Evolutionary conservation across 2,113 vertebrate genomes (phyloP).

Genomic region (Pluvialis apricaria): DNA sequence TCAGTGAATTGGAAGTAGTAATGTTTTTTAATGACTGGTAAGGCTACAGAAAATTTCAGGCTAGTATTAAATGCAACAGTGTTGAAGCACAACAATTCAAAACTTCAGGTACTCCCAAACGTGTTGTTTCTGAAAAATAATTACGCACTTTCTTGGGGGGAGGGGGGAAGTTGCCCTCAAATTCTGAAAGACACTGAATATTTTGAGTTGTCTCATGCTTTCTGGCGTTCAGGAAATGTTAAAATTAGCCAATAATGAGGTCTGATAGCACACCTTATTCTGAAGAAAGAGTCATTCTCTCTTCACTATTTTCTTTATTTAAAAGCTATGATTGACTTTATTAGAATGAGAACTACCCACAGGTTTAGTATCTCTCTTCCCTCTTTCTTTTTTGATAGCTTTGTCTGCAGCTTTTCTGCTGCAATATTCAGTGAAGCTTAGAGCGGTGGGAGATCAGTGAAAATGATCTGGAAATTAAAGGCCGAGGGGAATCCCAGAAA

Average conservation of each 20-base stretch:
- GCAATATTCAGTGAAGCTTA: background rate
- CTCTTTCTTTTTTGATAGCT: background rate
- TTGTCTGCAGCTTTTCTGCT: background rate
- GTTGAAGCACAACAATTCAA: background rate
- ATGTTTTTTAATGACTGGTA: background rate
- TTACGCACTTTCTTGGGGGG: accelerated
- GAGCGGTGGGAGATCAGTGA: background rate
- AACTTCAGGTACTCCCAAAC: background rate
- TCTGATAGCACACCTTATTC: background rate
- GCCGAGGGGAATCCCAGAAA: background rate
- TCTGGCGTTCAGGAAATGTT: background rate
- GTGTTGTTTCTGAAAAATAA: background rate
- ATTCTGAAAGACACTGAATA: background rate
- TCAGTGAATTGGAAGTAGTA: background rate
- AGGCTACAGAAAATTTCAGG: background rate
- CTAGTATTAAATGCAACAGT: background rate
- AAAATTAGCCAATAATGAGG: background rate
- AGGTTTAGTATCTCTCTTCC: background rate
- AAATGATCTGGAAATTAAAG: background rate
- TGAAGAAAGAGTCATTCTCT: background rate
- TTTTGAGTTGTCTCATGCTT: background rate
- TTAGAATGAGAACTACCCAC: background rate
- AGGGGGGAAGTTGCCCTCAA: background rate
- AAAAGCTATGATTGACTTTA: background rate
- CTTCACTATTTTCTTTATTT: background rate